These are phyloP conservation scores for Oncorhynchus gorbuscha DNA, from an alignment of 2,113 vertebrate species.

Conservation along the genomic window DNA sequence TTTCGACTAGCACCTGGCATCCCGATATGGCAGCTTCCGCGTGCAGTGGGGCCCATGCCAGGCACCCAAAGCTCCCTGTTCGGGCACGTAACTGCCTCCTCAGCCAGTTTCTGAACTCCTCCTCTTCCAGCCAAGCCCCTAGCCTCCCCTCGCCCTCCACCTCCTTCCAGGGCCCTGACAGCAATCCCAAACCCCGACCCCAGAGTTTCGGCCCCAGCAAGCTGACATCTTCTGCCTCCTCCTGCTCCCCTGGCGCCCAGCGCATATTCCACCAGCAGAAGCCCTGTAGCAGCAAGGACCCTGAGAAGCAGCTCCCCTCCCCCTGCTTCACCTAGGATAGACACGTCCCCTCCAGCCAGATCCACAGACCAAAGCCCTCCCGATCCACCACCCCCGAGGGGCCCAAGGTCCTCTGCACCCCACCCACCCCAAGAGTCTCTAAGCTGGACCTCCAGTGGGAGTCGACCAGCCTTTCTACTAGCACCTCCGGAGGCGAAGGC, in stretches of 20 bases:
- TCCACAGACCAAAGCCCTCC: conserved; percentile 87
- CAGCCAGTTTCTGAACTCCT: conserved; percentile 79
- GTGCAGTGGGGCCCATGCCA: conserved; percentile 59
- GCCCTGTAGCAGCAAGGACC: conserved; percentile 72
- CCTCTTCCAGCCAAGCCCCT: conserved; percentile 60
- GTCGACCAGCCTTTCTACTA: conserved; percentile 16
- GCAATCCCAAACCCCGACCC: conserved; percentile 76
- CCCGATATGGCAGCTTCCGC: conserved; percentile 50
- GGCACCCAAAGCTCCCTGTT: conserved; percentile 82
- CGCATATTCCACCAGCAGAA: conserved; percentile 79
- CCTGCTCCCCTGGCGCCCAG: conserved; percentile 79
- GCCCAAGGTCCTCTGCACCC: conserved; percentile 63
- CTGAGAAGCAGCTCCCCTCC: conserved; percentile 80
- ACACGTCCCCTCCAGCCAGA: conserved; percentile 73
- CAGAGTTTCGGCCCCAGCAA: conserved; percentile 80
- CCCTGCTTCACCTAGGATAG: conserved; percentile 81
- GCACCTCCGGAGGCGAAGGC: conserved; percentile 1
- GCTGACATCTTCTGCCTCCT: conserved; percentile 65
- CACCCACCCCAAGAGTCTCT: conserved; percentile 1
- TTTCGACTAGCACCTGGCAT: conserved; percentile 24
- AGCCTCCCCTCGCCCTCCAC: conserved; percentile 71
- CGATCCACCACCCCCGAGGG: conserved; percentile 63
- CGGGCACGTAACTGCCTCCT: conserved; percentile 77
- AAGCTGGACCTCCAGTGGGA: conserved; percentile 77
- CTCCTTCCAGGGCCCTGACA: conserved; percentile 73